phyloP scores from a whole-genome alignment of 2,888 invertebrate genomes.

The Drosophila macrospina region DNA sequence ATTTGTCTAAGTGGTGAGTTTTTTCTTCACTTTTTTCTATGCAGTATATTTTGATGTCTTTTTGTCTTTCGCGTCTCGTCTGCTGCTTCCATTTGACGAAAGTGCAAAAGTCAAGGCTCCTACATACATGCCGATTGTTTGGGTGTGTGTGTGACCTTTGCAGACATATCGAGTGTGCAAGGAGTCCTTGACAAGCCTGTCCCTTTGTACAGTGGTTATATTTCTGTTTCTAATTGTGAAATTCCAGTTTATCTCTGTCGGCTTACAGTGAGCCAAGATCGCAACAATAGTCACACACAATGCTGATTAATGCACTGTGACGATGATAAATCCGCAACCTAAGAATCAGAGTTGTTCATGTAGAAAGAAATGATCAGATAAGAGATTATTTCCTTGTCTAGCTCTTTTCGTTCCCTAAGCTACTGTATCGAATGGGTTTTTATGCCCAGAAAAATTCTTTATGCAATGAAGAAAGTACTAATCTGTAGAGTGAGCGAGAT shows the following conservation, averaged over 20 bases:
- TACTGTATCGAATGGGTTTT: conserved; percentile 26
- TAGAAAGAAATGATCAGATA: conserved; percentile 54
- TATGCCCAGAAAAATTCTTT: neutral
- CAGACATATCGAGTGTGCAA: conserved; percentile 49
- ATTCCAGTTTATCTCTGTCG: conserved; percentile 15
- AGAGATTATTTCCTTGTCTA: conserved; percentile 40
- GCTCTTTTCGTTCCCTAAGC: conserved; percentile 42
- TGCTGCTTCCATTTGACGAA: conserved; percentile 48
- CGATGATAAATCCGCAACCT: conserved; percentile 48
- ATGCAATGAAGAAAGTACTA: conserved; percentile 11
- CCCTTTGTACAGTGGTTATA: conserved; percentile 47
- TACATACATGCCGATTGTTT: conserved; percentile 25
- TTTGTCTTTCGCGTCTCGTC: conserved; percentile 13
- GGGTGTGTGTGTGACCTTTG: conserved; percentile 66
- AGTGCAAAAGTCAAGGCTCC: conserved; percentile 81
- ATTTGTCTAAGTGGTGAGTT: conserved; percentile 68
- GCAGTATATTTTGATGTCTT: conserved; percentile 30
- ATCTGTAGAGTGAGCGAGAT: conserved; percentile 3
- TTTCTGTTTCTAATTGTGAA: conserved; percentile 8
- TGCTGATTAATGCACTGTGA: conserved; percentile 71
- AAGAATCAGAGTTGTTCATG: conserved; percentile 44
- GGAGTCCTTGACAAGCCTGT: conserved; percentile 57
- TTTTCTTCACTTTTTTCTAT: conserved; percentile 22
- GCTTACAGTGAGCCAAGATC: conserved; percentile 20
- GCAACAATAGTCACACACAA: conserved; percentile 41